Evolutionary conservation across 2,113 vertebrate species (phyloP).

Genomic region (Vombatus ursinus): DNA sequence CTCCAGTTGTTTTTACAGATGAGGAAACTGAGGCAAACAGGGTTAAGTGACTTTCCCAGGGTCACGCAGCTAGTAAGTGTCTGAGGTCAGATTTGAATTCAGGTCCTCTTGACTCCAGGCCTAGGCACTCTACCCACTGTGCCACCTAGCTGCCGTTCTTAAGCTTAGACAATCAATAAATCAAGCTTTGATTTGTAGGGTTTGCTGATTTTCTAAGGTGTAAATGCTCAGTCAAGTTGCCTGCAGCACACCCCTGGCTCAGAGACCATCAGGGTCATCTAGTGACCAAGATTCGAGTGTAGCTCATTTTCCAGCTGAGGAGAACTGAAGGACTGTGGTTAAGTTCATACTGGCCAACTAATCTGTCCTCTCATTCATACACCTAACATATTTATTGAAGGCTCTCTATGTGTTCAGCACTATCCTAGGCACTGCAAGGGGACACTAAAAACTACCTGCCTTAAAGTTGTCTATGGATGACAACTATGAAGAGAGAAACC

Average conservation of each 20-base stretch:
- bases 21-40: neutral
- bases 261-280: neutral
- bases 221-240: neutral
- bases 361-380: neutral
- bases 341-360: neutral
- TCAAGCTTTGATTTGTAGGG: neutral
- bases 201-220: neutral
- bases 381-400: neutral
- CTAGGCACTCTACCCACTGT: neutral
- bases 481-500: neutral
- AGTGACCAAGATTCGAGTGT: neutral
- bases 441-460: neutral
- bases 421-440: neutral
- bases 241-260: neutral
- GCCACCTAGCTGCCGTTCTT: neutral
- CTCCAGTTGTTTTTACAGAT: neutral
- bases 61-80: neutral
- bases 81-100: neutral
- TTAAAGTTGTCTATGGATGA: neutral
- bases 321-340: neutral
- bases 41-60: neutral
- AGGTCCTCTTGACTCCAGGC: neutral
- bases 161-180: neutral
- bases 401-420: neutral
- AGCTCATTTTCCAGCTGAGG: too few species aligned